Conservation (phyloP, 2,797 vertebrate genomes). For the Hydrocynus forskahlii region DNA sequence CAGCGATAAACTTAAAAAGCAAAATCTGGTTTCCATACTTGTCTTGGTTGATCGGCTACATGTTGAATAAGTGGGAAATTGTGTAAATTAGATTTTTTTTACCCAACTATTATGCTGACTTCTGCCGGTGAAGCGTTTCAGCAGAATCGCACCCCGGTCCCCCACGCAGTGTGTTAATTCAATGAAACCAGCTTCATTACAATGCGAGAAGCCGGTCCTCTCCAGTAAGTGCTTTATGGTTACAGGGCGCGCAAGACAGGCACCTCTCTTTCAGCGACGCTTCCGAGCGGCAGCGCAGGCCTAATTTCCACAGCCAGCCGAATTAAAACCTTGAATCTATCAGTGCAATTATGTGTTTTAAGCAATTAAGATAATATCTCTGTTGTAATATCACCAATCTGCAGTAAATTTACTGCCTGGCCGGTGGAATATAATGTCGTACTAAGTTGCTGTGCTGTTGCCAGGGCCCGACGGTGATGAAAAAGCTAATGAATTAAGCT, state of each 20-base stretch:
- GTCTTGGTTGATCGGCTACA: too few relatives aligned
- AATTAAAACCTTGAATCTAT: slow-evolving; percentile 86
- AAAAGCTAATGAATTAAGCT: slow-evolving; percentile 92
- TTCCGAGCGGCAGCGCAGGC: slow-evolving; percentile 10
- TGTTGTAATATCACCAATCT: slow-evolving; percentile 76
- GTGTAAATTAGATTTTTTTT: too few relatives aligned
- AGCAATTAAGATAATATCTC: slow-evolving; percentile 84
- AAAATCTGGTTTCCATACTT: too few relatives aligned
- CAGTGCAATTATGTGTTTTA: slow-evolving; percentile 87
- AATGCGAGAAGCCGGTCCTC: background rate
- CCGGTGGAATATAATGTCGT: slow-evolving; percentile 80
- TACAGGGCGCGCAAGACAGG: background rate
- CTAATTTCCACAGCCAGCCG: slow-evolving; percentile 67
- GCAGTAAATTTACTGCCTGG: slow-evolving; percentile 78
- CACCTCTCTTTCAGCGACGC: background rate
- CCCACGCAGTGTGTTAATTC: background rate
- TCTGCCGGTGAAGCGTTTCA: background rate
- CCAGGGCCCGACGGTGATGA: slow-evolving; percentile 76
- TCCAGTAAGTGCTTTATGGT: background rate
- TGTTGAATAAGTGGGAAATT: too few relatives aligned
- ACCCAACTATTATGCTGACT: background rate
- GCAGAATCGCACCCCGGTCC: background rate
- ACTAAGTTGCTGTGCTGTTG: slow-evolving; percentile 77
- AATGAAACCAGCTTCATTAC: background rate
- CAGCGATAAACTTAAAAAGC: too few relatives aligned